Percentiles rank a stretch among this genome's conserved stretches.
Conservation (phyloP, 2,888 invertebrate species). For the Trichogramma dendrolimi region DNA sequence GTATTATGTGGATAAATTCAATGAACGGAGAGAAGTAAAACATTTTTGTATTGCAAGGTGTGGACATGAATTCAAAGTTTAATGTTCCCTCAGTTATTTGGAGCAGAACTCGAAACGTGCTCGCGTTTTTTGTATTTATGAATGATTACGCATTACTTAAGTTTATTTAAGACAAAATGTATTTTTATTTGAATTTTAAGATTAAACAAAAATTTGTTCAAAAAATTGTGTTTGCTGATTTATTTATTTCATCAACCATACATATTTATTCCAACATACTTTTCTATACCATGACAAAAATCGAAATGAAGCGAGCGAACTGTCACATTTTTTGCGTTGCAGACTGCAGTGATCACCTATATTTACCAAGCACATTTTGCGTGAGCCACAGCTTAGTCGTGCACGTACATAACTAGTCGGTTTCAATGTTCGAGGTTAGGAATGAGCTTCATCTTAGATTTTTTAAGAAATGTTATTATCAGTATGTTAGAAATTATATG, state of each 20-base stretch:
- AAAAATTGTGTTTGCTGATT: constrained; percentile 19
- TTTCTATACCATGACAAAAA: no score
- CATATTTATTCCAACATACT: no score
- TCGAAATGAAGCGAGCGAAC: no score
- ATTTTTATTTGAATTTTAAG: constrained; percentile 31
- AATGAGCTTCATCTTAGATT: constrained; percentile 60
- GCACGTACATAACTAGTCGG: neutral
- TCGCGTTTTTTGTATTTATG: constrained; percentile 27
- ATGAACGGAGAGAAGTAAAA: constrained; percentile 34
- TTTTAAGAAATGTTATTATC: constrained; percentile 57
- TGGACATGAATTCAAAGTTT: constrained; percentile 30
- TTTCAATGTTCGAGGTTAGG: constrained; percentile 25
- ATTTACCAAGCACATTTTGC: neutral
- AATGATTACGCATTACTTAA: constrained; percentile 41
- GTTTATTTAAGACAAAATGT: constrained; percentile 40
- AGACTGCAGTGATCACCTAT: neutral
- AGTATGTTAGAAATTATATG: constrained; percentile 63
- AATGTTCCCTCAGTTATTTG: constrained; percentile 24
- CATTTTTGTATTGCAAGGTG: constrained; percentile 32
- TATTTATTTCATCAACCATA: constrained; percentile 2
- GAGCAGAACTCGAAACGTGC: constrained; percentile 21
- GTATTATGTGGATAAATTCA: constrained; percentile 48
- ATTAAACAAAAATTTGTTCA: constrained; percentile 28
- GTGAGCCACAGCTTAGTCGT: neutral
- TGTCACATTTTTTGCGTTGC: no score